Conservation (phyloP, 2,888 invertebrate species). For the Tetranychus piercei region DNA sequence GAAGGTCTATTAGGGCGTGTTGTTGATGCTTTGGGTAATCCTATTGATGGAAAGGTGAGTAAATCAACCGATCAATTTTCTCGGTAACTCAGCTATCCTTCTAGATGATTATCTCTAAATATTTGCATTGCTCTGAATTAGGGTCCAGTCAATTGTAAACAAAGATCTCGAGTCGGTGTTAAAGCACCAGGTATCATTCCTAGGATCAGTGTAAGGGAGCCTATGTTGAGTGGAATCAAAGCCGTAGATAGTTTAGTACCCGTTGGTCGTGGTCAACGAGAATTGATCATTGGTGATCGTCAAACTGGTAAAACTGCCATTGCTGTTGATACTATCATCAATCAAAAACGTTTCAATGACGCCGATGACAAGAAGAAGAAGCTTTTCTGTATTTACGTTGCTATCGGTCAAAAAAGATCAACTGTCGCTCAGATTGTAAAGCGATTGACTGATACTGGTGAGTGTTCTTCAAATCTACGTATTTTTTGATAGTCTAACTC, state of each 20-base stretch:
- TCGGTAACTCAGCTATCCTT: background rate
- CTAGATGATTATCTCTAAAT: background rate
- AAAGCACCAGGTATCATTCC: conserved; percentile 75
- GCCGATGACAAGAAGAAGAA: conserved; percentile 91
- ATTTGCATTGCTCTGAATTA: background rate
- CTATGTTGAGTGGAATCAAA: conserved; percentile 99
- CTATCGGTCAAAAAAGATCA: conserved; percentile 96
- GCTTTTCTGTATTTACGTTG: conserved; percentile 96
- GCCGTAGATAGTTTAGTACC: conserved; percentile 97
- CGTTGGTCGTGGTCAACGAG: conserved; percentile 97
- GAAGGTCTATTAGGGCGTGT: conserved; percentile 85
- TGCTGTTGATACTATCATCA: conserved; percentile 98
- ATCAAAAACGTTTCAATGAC: conserved; percentile 96
- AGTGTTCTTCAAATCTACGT: background rate
- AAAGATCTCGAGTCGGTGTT: conserved; percentile 58
- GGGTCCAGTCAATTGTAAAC: conserved; percentile 31
- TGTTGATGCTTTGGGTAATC: conserved; percentile 81
- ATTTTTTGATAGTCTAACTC: background rate
- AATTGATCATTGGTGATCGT: conserved; percentile 98
- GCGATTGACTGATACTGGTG: conserved; percentile 37
- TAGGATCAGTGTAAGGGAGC: conserved; percentile 91
- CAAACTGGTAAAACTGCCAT: conserved; percentile 98
- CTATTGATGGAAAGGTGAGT: conserved; percentile 38
- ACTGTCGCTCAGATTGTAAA: conserved; percentile 98
- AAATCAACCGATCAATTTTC: conserved; percentile 23